A percentile compares a stretch with the other conserved stretches of the same genome.
Conservation (phyloP, 2,797 vertebrate genomes). For the Australoheros facetus region DNA sequence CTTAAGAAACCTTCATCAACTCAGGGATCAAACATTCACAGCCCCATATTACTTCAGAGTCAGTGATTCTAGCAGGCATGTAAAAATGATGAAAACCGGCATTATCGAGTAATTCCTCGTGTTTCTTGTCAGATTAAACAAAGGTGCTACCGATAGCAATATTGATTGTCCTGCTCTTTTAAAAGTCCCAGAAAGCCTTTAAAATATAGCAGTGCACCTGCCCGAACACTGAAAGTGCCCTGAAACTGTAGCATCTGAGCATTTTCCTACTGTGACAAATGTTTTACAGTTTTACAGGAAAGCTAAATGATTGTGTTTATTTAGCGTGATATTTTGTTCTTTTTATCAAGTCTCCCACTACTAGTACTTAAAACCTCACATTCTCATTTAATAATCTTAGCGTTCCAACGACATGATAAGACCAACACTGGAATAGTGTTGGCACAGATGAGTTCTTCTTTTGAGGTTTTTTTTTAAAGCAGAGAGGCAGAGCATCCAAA, state of each 20-base stretch:
- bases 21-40: conserved; percentile 19
- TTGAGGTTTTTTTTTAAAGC: conserved; percentile 6
- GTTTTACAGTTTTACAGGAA: background rate
- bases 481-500: conserved; percentile 5
- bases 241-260: background rate
- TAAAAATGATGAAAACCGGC: background rate
- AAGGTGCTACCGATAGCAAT: background rate
- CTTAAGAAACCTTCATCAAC: conserved; percentile 26
- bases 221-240: background rate
- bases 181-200: background rate
- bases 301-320: background rate
- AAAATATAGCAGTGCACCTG: background rate
- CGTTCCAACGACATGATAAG: background rate
- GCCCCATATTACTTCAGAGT: conserved; percentile 17
- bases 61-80: background rate
- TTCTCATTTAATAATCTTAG: background rate
- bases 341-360: background rate
- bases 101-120: background rate
- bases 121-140: background rate
- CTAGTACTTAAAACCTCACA: too few species aligned
- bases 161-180: background rate
- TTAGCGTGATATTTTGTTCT: background rate
- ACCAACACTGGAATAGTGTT: background rate
- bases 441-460: background rate
- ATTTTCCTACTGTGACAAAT: background rate